phyloP scores from a whole-genome alignment of 2,113 vertebrate genomes.

The Centrocercus urophasianus region DNA sequence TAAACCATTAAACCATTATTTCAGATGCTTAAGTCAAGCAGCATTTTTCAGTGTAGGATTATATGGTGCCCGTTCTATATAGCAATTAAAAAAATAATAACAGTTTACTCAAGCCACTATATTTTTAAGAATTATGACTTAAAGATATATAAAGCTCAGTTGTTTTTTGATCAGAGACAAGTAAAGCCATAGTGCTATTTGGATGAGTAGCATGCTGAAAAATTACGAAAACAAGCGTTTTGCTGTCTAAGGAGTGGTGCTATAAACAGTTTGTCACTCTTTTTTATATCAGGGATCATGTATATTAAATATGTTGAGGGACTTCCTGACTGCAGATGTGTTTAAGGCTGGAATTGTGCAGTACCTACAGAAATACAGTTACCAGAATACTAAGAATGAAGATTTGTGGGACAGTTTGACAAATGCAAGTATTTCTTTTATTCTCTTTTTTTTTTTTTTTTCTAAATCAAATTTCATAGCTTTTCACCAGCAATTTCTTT shows the following conservation, averaged over 20 bases:
- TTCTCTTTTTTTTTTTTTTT: too few species aligned
- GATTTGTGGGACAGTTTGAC: slow-evolving; percentile 90
- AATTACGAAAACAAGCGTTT: not conserved
- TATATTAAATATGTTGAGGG: slow-evolving; percentile 90
- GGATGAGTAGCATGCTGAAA: too few species aligned
- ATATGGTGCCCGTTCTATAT: not conserved
- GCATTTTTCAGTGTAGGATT: not conserved
- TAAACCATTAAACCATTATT: not conserved
- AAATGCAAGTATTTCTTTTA: slow-evolving; percentile 77
- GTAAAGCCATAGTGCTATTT: not conserved
- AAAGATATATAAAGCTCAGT: fast-evolving
- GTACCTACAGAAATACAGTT: slow-evolving; percentile 88
- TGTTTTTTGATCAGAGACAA: not conserved
- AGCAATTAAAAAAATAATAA: not conserved
- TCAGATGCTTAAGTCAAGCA: not conserved
- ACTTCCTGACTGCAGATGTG: slow-evolving; percentile 84
- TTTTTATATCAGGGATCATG: slow-evolving; percentile 85
- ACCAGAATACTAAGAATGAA: slow-evolving; percentile 88
- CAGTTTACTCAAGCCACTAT: not conserved
- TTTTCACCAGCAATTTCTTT: not conserved
- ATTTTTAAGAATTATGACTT: not conserved
- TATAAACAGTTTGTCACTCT: not conserved
- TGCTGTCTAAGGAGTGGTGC: not conserved
- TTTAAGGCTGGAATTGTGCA: slow-evolving; percentile 88
- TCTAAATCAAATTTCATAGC: not conserved